These are phyloP conservation scores for Lophochroa leadbeateri DNA, from an alignment of 2,113 vertebrate genomes.

Conservation along the genomic window DNA sequence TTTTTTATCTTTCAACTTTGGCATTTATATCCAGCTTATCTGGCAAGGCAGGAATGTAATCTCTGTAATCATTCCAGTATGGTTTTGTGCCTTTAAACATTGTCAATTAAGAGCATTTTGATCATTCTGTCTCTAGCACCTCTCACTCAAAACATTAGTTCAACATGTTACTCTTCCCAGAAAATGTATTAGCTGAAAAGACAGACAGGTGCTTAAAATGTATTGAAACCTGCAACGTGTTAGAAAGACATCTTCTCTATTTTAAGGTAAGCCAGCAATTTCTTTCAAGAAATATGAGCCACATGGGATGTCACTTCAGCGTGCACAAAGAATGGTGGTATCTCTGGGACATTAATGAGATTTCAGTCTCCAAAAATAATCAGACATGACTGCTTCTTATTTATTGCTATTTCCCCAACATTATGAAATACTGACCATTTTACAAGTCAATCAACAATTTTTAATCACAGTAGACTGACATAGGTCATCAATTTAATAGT, in stretches of 20 bases:
- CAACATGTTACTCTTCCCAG: not conserved
- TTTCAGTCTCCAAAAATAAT: not conserved
- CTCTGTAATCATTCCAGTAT: not conserved
- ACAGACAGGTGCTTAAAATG: not conserved
- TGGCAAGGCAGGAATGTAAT: not conserved
- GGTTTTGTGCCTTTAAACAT: not conserved
- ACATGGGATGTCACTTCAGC: not conserved
- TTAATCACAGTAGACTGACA: not conserved
- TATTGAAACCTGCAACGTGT: not conserved
- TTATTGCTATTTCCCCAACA: conserved; percentile 15
- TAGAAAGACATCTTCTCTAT: not conserved
- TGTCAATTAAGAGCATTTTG: not conserved
- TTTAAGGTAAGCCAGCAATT: not conserved
- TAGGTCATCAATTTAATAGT: not conserved
- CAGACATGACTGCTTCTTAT: not conserved
- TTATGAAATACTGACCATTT: not conserved
- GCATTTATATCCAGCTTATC: not conserved
- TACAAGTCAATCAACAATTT: not conserved
- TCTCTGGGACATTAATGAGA: not conserved
- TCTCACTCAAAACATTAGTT: not conserved
- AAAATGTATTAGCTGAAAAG: not conserved
- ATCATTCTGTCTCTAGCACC: not conserved
- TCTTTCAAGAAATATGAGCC: not conserved
- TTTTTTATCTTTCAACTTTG: not conserved
- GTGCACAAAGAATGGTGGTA: not conserved